Conservation (phyloP, 2,797 vertebrate species). For the Prionace glauca region DNA sequence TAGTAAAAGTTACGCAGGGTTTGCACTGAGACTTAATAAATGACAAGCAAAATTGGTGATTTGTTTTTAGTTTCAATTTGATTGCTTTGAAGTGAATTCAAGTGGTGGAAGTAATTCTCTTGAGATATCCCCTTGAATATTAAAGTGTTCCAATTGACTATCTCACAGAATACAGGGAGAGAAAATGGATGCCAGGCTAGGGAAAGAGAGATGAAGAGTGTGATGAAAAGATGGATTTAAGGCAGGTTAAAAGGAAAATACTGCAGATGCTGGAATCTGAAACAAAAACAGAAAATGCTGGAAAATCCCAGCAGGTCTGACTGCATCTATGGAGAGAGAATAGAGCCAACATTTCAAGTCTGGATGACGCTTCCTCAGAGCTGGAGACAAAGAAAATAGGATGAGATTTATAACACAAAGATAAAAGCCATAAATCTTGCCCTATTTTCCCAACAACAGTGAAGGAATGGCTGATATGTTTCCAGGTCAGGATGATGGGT, state of each 20-base stretch:
- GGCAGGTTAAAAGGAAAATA: not conserved
- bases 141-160: not conserved
- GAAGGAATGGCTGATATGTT: too few relatives aligned
- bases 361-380: too few relatives aligned
- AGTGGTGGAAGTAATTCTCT: not conserved
- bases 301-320: too few relatives aligned
- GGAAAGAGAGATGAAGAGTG: not conserved
- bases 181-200: not conserved
- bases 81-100: not conserved
- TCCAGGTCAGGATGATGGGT: too few relatives aligned
- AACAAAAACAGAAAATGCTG: too few relatives aligned
- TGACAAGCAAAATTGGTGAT: not conserved
- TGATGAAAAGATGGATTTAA: not conserved
- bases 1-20: not conserved
- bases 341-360: too few relatives aligned
- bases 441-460: too few relatives aligned
- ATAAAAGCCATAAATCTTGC: too few relatives aligned
- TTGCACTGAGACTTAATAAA: not conserved
- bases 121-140: not conserved
- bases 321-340: too few relatives aligned
- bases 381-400: too few relatives aligned
- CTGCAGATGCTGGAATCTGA: too few relatives aligned
- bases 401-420: too few relatives aligned
- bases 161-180: not conserved
- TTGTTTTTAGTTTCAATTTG: not conserved